A percentile compares a stretch with the other conserved stretches of the same genome.
Evolutionary conservation across 1,140 invertebrate genomes (phyloP).

Genomic region (Anagrus nilaparvatae): DNA sequence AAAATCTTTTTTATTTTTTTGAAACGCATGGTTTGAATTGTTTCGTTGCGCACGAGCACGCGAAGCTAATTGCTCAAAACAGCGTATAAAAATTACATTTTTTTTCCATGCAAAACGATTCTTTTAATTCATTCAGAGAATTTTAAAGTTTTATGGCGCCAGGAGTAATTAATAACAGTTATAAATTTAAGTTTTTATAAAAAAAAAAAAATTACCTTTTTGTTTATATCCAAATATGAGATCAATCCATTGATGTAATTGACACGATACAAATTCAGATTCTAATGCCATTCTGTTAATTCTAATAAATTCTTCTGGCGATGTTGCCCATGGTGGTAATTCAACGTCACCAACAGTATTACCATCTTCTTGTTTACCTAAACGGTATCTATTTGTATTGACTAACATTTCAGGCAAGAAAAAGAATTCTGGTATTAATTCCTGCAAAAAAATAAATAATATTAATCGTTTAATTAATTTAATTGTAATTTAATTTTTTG

Average conservation of each 20-base stretch:
- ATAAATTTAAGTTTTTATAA: too few relatives aligned
- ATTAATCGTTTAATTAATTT: not conserved
- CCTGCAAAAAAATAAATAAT: conserved; percentile 44
- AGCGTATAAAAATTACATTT: conserved; percentile 1
- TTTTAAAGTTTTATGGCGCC: too few relatives aligned
- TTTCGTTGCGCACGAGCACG: too few relatives aligned
- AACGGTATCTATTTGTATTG: conserved; percentile 77
- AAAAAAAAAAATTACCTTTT: conserved; percentile 56
- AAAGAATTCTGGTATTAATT: conserved; percentile 97
- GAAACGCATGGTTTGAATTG: too few relatives aligned
- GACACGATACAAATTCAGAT: conserved; percentile 98
- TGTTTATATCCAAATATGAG: conserved; percentile 99
- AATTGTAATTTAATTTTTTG: conserved; percentile 1
- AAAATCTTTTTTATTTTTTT: too few relatives aligned
- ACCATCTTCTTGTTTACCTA: conserved; percentile 84
- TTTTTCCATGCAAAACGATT: not conserved
- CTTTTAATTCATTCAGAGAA: too few relatives aligned
- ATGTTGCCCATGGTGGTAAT: conserved; percentile 92
- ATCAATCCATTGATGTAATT: conserved; percentile 99
- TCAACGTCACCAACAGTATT: conserved; percentile 75
- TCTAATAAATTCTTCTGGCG: conserved; percentile 93
- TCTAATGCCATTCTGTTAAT: conserved; percentile 97
- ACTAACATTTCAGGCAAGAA: conserved; percentile 99
- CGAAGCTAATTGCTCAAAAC: too few relatives aligned
- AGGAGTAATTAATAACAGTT: too few relatives aligned